phyloP scores from a whole-genome alignment of 2,797 vertebrate genomes.

The Esox masquinongy region DNA sequence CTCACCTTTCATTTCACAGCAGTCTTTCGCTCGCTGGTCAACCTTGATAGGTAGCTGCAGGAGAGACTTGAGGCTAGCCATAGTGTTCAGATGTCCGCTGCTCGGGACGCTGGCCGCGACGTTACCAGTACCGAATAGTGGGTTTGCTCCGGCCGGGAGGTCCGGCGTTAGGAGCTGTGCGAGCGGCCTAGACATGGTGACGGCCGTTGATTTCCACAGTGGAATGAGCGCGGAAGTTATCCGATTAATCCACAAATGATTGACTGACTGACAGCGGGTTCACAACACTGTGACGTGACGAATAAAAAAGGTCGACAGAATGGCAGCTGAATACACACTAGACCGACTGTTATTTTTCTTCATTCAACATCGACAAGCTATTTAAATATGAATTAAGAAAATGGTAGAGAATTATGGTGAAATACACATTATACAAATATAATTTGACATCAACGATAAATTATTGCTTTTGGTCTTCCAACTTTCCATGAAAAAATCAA shows the following conservation, averaged over 20 bases:
- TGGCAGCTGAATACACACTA: constrained; percentile 32
- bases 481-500: constrained; percentile 44
- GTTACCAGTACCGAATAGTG: constrained; percentile 71
- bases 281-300: constrained; percentile 1
- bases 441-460: constrained; percentile 1
- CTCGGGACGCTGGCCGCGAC: constrained; percentile 67
- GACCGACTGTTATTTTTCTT: background rate
- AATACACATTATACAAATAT: background rate
- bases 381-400: constrained; percentile 3
- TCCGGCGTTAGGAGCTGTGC: constrained; percentile 77
- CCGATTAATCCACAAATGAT: constrained; percentile 53
- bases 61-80: constrained; percentile 87
- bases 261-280: constrained; percentile 30
- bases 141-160: constrained; percentile 76
- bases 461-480: background rate
- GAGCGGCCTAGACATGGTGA: constrained; percentile 77
- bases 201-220: constrained; percentile 42
- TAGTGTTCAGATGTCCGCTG: constrained; percentile 77
- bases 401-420: background rate
- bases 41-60: constrained; percentile 89
- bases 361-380: background rate
- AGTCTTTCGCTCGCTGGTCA: constrained; percentile 83
- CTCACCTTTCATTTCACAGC: constrained; percentile 81
- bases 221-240: constrained; percentile 49
- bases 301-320: constrained; percentile 20